Base-by-base conservation (phyloP, 2,113 vertebrate genomes). In the Zeus faber region DNA sequence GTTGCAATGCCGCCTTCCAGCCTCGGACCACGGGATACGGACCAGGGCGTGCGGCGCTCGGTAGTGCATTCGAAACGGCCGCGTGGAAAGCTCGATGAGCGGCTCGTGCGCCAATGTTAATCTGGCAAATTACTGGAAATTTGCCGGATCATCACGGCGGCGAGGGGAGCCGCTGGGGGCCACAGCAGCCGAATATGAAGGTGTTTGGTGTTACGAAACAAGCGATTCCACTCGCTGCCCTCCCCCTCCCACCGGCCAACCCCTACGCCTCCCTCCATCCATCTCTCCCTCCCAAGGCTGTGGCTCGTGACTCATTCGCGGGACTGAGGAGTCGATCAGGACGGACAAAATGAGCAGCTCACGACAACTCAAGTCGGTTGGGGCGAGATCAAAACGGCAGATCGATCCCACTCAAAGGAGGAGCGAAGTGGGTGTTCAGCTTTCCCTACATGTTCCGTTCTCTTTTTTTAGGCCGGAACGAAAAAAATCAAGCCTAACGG, bases 251-350 rank as follows among this genome's bases (percentile, higher is more conserved):
- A 47, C 2, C 58, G 9, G 10, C 31, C 31, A 10, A 3, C 9
- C 14, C 29, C 31, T 6, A 16, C 56, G 24, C 33, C 49, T 39
- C 59, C 63, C 72, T 63, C 54, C 66, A 49, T n/a, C n/a, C n/a
- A n/a, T n/a, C 67, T 8, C 14, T 29, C 54, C 2, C 54, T 57
- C 40, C 53, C 48, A 37, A 69, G 31, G 58, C 61, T 35, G 47
- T 47, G 56, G 74, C 54, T 70, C 54, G 52, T 79, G 75, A 79
- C 60, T 79, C 77, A 72, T 56, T 52, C 67, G 27, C 66, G 62
- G 58, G 72, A 33, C 29, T n/a, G n/a, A n/a, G n/a, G 65, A 74
- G 67, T 31, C 57, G 52, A 69, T 74, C 61, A 44, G 58, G 35
- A 61, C 59, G 63, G 76, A 76, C 67, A n/a, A n/a, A n/a, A n/a